Evolutionary conservation across 2,797 vertebrate genomes (phyloP).

Genomic region (Sebastes iracundus): DNA sequence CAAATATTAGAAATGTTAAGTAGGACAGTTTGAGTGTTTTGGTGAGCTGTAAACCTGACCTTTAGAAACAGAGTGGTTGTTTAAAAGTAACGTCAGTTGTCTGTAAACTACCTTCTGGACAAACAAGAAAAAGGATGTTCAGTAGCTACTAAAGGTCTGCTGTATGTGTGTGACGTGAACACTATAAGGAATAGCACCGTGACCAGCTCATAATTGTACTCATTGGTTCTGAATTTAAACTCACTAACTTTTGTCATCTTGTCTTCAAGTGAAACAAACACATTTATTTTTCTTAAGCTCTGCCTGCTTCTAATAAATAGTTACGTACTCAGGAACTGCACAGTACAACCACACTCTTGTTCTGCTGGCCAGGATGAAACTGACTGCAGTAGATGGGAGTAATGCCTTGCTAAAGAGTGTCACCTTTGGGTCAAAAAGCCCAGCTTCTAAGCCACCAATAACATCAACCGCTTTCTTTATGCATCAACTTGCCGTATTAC

Average conservation of each 20-base stretch:
- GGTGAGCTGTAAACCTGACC: not conserved
- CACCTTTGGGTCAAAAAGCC: not conserved
- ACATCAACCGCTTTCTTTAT: not conserved
- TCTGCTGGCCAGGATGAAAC: no score
- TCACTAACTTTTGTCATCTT: not conserved
- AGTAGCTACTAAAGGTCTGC: not conserved
- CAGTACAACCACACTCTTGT: no score
- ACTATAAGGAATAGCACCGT: not conserved
- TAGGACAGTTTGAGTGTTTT: not conserved
- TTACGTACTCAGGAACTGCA: no score
- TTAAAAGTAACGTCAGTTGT: not conserved
- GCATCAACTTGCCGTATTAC: not conserved
- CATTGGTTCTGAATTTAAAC: not conserved
- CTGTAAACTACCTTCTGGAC: not conserved
- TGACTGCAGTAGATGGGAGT: not conserved
- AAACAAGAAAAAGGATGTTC: not conserved
- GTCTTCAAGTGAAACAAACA: not conserved
- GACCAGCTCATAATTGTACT: no score
- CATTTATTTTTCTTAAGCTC: not conserved
- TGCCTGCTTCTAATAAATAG: not conserved
- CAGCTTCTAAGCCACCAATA: not conserved
- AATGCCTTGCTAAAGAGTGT: not conserved
- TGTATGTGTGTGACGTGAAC: not conserved
- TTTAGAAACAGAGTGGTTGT: slow-evolving; percentile 4
- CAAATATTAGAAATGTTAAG: not conserved